Evolutionary conservation across 2,888 invertebrate genomes (phyloP), one percentile per base, ranked within the genome.

Genomic region (Stramonita haemastoma): DNA sequence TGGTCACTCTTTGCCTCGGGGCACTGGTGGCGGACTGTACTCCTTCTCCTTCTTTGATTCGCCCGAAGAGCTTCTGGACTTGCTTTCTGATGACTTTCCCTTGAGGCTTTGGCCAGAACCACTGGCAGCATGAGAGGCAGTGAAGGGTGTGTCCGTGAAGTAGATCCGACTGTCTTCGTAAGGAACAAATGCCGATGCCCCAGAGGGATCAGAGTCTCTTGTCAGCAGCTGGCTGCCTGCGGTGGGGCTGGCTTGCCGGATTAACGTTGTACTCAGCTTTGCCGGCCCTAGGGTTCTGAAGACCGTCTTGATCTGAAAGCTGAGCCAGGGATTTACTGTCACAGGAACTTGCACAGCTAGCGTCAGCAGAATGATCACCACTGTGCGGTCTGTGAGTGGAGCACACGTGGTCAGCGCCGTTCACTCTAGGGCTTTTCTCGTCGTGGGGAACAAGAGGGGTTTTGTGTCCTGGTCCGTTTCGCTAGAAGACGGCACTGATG

Each of bases 151-250:
- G 32, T 89, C 89, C 32, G 46, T 85, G 46, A 85, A 89, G 85
- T 89, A 89, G 22, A 89, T 89, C 46, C 29, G 85, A 56, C 89
- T 89, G 15, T 89, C 85, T 89, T 83, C 89, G 17, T 89, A 84
- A 29, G 89, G 84, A 5, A 85, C 32, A 32, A 89, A 89, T 22
- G 66, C 60, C 17, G 73, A 46, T 19, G 89, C 32, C 13, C 34
- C 32, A 22, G 66, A 32, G 34, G 22, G 60, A 19, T 86, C 86
- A 66, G 57, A 57, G 1, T 19, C 15, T 29, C n/a, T 46, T 15
- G n/a, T 57, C 29, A 85, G 29, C 29, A 26, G 57, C 19, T 85
- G 84, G n/a, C 8, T 5, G n/a, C 15, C 8, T 6, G 13, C 29
- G 84, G 26, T n/a, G 56, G 29, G 15, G 57, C 46, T 46, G 46